phyloP scores from a whole-genome alignment of 2,797 vertebrate genomes.

The Alectoris magna region DNA sequence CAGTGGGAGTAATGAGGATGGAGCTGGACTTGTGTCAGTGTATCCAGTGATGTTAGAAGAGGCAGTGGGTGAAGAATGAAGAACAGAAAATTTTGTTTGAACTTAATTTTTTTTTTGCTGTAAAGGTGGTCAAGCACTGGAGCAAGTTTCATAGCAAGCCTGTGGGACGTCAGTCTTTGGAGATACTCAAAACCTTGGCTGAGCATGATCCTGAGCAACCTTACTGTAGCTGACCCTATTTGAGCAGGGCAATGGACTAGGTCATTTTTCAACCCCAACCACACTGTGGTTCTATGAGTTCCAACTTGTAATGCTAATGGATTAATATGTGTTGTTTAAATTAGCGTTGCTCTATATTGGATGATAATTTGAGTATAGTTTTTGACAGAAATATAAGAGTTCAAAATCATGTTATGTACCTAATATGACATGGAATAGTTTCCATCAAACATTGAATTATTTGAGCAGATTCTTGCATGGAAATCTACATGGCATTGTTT shows the following conservation, averaged over 20 bases:
- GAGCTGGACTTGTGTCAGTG: not conserved
- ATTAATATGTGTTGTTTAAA: not conserved
- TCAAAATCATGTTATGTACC: not conserved
- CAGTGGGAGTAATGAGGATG: fast-evolving
- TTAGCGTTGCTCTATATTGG: not conserved
- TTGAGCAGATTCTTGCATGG: not conserved
- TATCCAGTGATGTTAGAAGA: not conserved
- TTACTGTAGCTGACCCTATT: not conserved
- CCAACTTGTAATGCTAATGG: not conserved
- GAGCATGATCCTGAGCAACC: not conserved
- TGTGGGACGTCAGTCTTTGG: not conserved
- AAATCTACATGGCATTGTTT: not conserved
- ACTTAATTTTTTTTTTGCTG: not conserved
- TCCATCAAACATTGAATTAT: not conserved
- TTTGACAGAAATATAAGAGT: not conserved
- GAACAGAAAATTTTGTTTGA: not conserved
- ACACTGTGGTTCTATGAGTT: not conserved
- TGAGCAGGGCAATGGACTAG: not conserved
- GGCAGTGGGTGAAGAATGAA: not conserved
- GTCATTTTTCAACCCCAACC: not conserved
- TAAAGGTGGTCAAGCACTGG: not conserved
- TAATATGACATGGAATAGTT: not conserved
- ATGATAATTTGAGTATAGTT: not conserved
- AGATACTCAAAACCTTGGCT: not conserved
- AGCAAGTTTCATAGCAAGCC: not conserved